Base-by-base conservation (phyloP, 2,888 invertebrate species). In the Incurvaria masculella region DNA sequence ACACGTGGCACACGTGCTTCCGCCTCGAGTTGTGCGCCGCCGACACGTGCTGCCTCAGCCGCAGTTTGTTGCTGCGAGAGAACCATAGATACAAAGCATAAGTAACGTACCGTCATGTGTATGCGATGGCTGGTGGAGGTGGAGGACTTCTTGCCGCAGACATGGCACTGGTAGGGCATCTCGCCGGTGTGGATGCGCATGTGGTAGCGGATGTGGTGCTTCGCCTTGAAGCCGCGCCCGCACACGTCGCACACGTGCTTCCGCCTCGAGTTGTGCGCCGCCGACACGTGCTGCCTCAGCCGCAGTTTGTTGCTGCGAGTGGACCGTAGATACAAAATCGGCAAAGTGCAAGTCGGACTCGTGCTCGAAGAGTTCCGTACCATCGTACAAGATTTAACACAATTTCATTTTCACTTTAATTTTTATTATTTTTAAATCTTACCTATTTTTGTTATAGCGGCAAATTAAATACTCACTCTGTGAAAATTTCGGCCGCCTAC, bases 161-260 rank as follows among this genome's bases (percentile, higher is more conserved):
- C 11, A 4, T 14, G 6, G 14, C 33, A 33, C 14, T 33, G 6
- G 33, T 33, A 33, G 3, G 33, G 33, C 33, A 33, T 33, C 33
- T 33, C 33, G 8, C 33, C 33, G 11, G 33, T 33, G 33, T 33
- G 33, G 11, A 33, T 33, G 33, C 14, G 33, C 33, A 41, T 27
- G 27, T 46, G 46, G 17, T 27, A 23, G 2, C 21, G 26, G 23
- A 27, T 23, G n/a, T 41, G 21, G 10, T 23, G 40, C 27, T 46
- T 41, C 19, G 41, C 23, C 23, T 23, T 23, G 27, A 46, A 46
- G 17, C 19, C 23, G 18, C 40, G 39, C 18, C 41, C 46, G 41
- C 46, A 46, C 18, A 41, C 41, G n/a, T 41, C 23, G 20, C 46
- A 46, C 5, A 26, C 16, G 46, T 41, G 26, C 19, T 26, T 8